Evolutionary conservation across 2,797 vertebrate genomes (phyloP), one percentile per base, ranked within the genome.

Genomic region (Lates japonicus): DNA sequence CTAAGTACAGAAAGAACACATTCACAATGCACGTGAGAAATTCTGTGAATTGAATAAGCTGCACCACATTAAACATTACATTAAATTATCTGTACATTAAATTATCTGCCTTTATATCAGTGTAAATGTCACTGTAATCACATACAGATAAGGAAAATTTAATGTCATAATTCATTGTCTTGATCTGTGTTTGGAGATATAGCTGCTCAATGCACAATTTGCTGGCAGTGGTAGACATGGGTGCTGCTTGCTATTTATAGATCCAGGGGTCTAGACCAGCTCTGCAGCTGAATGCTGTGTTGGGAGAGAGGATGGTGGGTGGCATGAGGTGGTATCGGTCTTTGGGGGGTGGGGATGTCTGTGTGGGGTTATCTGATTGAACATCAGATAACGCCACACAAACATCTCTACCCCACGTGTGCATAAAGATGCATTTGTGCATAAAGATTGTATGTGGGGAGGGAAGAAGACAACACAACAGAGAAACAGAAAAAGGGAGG

Each of bases 181-280:
- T 52, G 65, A 83, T 80, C 49, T 1, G 4, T 69, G 66, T 80
- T 81, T 75, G 61, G 8, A 70, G 76, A 78, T 79, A 49, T 10
- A 49, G 64, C 77, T 74, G 61, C 64, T 89, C 67, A 75, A 80
- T 76, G 52, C 85, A 83, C 57, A 78, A 46, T 81, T 75, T 79
- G 62, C 74, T 87, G 70, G 74, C 52, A 61, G 25, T 65, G 74
- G 71, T 46, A 89, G 81, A 86, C 77, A 72, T 42, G 78, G 78
- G 78, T 77, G 87, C 82, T 83, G 78, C 59, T 63, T 76, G 71
- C 93, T 94, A 93, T 94, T 92, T 92, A 86, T 94, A 94, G 92
- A 90, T 77, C 13, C 37, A 54, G 70, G 85, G 92, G 88, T 93
- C 91, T 91, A 91, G 90, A 93, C 90, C 87, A 81, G 86, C 82